Conservation (phyloP, 2,113 vertebrate species). For the Rhegmatorhina hoffmannsi region DNA sequence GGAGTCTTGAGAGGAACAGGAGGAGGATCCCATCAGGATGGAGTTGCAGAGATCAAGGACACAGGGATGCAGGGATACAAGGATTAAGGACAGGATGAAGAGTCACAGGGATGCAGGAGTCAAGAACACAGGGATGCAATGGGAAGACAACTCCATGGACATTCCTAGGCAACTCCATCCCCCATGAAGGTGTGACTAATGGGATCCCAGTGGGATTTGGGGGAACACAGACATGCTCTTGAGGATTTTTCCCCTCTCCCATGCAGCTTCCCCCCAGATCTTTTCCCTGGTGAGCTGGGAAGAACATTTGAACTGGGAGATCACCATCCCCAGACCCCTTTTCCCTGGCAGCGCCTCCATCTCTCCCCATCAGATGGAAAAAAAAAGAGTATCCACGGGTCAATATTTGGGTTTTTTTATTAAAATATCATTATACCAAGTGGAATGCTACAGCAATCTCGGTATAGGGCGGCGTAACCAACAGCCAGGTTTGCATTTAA, state of each 20-base stretch:
- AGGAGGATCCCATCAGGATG: not conserved
- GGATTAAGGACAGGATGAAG: too few species aligned
- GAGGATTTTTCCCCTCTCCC: not conserved
- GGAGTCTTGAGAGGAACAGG: not conserved
- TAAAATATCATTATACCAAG: slow-evolving; percentile 83
- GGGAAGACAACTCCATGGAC: not conserved
- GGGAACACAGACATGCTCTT: not conserved
- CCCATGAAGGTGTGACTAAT: rapidly evolving
- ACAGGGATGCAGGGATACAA: not conserved
- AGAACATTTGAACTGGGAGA: not conserved
- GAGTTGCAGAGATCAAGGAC: not conserved
- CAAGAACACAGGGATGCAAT: not conserved
- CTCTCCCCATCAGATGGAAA: rapidly evolving
- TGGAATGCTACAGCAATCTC: slow-evolving; percentile 82
- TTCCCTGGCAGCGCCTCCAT: rapidly evolving
- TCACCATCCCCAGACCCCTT: not conserved
- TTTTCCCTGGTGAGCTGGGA: not conserved
- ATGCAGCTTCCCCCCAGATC: not conserved
- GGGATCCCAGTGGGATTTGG: not conserved
- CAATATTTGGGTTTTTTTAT: slow-evolving; percentile 68
- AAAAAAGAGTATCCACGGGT: not conserved
- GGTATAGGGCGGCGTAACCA: slow-evolving; percentile 74
- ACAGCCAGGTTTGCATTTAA: slow-evolving; percentile 81
- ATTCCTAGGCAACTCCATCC: not conserved
- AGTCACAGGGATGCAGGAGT: not conserved